phyloP scores from a whole-genome alignment of 2,888 invertebrate genomes.

The Agrotis clavis region DNA sequence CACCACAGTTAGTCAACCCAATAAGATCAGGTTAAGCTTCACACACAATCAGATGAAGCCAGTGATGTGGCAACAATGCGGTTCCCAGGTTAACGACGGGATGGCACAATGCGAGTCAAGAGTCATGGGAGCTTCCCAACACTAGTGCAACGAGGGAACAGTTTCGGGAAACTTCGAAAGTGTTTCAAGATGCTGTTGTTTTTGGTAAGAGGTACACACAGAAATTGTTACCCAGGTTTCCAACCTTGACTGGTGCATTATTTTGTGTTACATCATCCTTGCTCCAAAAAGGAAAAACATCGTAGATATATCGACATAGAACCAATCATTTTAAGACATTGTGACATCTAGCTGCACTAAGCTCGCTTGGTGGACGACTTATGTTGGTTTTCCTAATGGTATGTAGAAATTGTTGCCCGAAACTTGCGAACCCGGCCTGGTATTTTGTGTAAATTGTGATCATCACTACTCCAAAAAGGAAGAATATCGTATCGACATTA shows the following conservation, averaged over 20 bases:
- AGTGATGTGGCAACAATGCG: conserved; percentile 56
- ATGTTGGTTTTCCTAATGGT: too few relatives aligned
- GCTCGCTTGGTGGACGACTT: background rate
- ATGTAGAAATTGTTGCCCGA: too few relatives aligned
- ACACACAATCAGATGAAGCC: conserved; percentile 60
- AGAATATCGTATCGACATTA: too few relatives aligned
- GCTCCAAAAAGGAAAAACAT: background rate
- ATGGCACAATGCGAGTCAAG: conserved; percentile 59
- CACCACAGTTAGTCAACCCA: conserved; percentile 62
- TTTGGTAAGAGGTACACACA: too few relatives aligned
- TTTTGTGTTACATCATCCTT: background rate
- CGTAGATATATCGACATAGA: background rate
- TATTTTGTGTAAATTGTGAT: too few relatives aligned
- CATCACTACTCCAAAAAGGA: too few relatives aligned
- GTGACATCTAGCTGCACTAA: background rate
- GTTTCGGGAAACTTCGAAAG: conserved; percentile 47
- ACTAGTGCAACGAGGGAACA: conserved; percentile 42
- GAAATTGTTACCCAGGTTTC: background rate
- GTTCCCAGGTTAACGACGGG: conserved; percentile 55
- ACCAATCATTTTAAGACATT: background rate
- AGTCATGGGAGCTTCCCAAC: conserved; percentile 63
- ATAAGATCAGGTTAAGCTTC: conserved; percentile 58
- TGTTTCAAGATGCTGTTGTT: background rate
- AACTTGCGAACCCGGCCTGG: too few relatives aligned
- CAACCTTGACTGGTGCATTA: too few relatives aligned